phyloP scores from a whole-genome alignment of 2,797 vertebrate species.

The Ficedula albicollis region DNA sequence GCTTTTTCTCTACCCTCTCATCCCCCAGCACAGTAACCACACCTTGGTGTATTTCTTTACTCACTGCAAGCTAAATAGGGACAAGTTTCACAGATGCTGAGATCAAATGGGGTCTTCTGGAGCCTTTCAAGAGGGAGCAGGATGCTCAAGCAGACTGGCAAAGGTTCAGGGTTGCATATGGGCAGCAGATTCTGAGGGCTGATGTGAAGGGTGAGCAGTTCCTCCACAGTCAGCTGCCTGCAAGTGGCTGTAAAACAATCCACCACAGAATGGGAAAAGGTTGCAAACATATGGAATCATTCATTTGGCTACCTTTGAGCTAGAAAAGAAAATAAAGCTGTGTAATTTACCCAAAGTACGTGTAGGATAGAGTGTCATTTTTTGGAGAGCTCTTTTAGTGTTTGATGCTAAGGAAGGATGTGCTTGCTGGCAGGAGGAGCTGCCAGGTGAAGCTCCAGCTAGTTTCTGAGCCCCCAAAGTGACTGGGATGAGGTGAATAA shows the following conservation, averaged over 20 bases:
- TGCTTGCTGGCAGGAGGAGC: background rate
- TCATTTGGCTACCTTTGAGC: background rate
- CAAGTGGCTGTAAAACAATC: background rate
- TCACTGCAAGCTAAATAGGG: background rate
- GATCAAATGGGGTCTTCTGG: background rate
- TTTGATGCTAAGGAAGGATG: background rate
- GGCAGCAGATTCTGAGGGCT: background rate
- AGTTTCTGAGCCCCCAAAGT: background rate
- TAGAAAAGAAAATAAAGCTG: background rate
- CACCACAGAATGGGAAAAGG: background rate
- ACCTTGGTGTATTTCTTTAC: background rate
- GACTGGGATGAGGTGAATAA: background rate
- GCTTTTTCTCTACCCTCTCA: background rate
- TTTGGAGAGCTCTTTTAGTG: background rate
- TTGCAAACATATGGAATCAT: background rate
- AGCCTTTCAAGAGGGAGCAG: background rate
- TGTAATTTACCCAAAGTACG: background rate
- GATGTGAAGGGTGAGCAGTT: background rate
- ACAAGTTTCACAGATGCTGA: background rate
- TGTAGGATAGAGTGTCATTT: background rate
- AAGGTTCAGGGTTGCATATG: background rate
- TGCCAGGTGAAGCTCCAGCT: background rate
- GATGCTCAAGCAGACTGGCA: background rate
- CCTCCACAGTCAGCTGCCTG: background rate
- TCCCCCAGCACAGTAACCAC: background rate